These are phyloP conservation scores for Heliconius erato DNA, from an alignment of 2,888 invertebrate genomes.

Conservation along the genomic window DNA sequence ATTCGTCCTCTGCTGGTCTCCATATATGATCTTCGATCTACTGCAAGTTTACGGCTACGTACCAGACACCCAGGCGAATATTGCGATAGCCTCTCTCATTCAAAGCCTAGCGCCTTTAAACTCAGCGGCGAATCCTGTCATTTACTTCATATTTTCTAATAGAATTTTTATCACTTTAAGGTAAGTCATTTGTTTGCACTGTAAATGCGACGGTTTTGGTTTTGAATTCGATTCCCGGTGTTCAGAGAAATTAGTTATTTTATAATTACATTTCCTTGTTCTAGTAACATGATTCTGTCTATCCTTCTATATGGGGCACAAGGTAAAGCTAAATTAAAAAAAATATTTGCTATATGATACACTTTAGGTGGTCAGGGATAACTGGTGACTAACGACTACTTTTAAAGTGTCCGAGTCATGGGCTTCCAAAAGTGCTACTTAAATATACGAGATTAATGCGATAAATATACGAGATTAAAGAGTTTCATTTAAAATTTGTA, in stretches of 20 bases:
- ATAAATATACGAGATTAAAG: no score
- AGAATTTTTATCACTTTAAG: conserved; percentile 93
- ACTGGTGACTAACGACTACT: no score
- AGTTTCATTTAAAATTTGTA: no score
- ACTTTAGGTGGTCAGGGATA: no score
- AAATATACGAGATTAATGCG: no score
- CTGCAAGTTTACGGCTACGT: conserved; percentile 95
- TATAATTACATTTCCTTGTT: neutral
- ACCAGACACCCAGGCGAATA: conserved; percentile 91
- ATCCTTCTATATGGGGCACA: no score
- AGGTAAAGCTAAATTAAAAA: no score
- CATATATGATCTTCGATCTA: conserved; percentile 96
- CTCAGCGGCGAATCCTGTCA: conserved; percentile 97
- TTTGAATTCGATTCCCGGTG: no score
- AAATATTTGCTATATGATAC: no score
- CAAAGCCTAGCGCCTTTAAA: conserved; percentile 96
- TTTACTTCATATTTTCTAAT: conserved; percentile 97
- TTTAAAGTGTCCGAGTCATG: no score
- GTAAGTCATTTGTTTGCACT: conserved; percentile 79
- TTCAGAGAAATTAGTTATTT: neutral
- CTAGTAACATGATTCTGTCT: neutral
- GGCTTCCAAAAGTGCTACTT: no score
- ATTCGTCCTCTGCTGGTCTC: conserved; percentile 97
- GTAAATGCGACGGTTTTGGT: neutral
- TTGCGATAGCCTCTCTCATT: conserved; percentile 95